Conservation (phyloP, 2,888 invertebrate genomes). For the Gryllus longicercus region DNA sequence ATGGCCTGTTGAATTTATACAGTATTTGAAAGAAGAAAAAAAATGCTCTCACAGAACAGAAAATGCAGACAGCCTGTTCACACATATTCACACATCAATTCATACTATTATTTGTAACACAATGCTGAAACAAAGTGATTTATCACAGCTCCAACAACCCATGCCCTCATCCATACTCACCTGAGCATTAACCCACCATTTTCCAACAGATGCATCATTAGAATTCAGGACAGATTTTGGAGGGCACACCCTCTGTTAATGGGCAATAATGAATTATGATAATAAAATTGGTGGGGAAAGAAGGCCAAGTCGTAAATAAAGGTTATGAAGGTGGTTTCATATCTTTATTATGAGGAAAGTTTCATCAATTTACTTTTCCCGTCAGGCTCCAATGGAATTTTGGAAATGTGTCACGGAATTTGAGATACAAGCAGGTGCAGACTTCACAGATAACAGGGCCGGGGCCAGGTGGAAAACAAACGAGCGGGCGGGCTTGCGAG, state of each 20-base stretch:
- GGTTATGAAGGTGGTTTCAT: background rate
- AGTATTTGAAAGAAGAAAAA: too few species aligned
- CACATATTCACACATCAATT: too few species aligned
- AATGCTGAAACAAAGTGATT: too few species aligned
- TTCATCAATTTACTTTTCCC: slow-evolving; percentile 28
- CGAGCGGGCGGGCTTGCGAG: background rate
- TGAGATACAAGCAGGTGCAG: background rate
- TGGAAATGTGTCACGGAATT: slow-evolving; percentile 22
- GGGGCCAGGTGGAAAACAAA: slow-evolving; percentile 19
- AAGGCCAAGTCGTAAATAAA: background rate
- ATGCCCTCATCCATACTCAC: slow-evolving; percentile 11
- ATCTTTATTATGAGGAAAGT: slow-evolving; percentile 18
- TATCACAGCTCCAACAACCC: background rate
- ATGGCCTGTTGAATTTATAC: too few species aligned
- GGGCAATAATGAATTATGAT: background rate
- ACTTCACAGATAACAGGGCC: slow-evolving; percentile 20
- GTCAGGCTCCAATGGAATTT: slow-evolving; percentile 26
- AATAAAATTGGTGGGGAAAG: background rate
- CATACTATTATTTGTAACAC: too few species aligned
- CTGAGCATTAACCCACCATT: background rate
- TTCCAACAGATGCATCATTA: background rate
- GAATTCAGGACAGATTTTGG: background rate
- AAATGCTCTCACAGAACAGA: too few species aligned
- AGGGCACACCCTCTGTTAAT: background rate
- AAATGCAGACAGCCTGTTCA: too few species aligned